phyloP scores from a whole-genome alignment of 2,113 vertebrate genomes.

The Eulacestoma nigropectus region DNA sequence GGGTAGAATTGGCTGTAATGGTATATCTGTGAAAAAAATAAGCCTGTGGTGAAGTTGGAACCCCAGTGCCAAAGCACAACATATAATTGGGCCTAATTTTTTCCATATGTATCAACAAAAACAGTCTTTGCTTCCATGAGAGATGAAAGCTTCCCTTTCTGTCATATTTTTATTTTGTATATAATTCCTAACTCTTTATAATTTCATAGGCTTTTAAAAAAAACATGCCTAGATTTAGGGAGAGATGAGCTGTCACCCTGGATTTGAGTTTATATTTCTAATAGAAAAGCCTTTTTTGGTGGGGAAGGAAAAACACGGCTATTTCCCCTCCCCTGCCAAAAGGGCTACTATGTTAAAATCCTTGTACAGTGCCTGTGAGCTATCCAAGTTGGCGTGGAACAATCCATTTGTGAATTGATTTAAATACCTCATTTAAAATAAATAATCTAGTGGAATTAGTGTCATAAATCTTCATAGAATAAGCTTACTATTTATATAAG shows the following conservation, averaged over 20 bases:
- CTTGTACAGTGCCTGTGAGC: slow-evolving; percentile 21
- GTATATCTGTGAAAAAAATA: slow-evolving; percentile 72
- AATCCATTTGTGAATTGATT: slow-evolving; percentile 63
- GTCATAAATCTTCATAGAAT: slow-evolving; percentile 49
- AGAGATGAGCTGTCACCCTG: slow-evolving; percentile 60
- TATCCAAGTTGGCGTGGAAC: slow-evolving; percentile 37
- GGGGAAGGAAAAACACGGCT: slow-evolving; percentile 3
- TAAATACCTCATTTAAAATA: slow-evolving; percentile 61
- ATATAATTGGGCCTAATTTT: slow-evolving; percentile 76
- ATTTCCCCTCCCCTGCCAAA: slow-evolving; percentile 54
- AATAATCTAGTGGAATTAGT: slow-evolving; percentile 52
- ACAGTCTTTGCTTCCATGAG: slow-evolving; percentile 67
- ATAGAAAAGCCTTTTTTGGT: slow-evolving; percentile 54
- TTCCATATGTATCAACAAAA: slow-evolving; percentile 79
- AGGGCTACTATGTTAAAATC: slow-evolving; percentile 41
- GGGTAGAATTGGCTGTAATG: slow-evolving; percentile 60
- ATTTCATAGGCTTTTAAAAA: slow-evolving; percentile 61
- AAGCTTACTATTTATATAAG: slow-evolving; percentile 48
- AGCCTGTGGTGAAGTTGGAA: slow-evolving; percentile 69
- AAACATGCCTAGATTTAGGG: slow-evolving; percentile 62
- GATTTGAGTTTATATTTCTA: slow-evolving; percentile 54
- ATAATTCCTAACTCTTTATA: slow-evolving; percentile 68
- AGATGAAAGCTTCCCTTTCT: slow-evolving; percentile 73
- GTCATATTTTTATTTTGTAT: slow-evolving; percentile 71
- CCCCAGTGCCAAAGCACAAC: slow-evolving; percentile 72